Evolutionary conservation across 2,797 vertebrate species (phyloP).

Genomic region (Acropternis orthonyx): DNA sequence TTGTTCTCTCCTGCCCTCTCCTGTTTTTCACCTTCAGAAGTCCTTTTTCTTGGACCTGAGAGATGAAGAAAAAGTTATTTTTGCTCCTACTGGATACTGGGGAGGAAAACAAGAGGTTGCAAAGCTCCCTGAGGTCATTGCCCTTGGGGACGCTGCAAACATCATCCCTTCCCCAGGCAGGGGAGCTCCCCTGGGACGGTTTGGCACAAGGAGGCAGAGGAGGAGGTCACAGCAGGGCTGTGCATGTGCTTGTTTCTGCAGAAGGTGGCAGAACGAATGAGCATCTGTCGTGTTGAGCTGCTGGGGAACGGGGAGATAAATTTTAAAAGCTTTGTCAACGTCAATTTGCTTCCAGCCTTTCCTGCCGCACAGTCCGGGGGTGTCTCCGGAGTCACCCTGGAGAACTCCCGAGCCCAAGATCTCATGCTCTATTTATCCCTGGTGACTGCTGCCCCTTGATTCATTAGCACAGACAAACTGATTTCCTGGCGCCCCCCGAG

Average conservation of each 20-base stretch:
- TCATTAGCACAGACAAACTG: neutral
- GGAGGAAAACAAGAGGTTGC: fast-evolving
- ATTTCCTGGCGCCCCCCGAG: neutral
- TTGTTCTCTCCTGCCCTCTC: neutral
- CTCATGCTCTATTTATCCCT: slow-evolving; percentile 55
- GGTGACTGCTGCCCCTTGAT: neutral
- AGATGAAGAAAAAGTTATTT: neutral
- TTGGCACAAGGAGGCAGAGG: neutral
- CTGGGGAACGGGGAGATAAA: neutral
- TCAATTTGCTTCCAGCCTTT: neutral
- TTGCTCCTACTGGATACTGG: neutral
- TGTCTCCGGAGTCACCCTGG: neutral
- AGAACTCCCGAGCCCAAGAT: neutral
- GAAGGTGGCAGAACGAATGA: neutral
- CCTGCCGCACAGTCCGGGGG: neutral
- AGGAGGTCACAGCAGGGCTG: neutral
- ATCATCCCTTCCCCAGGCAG: too few relatives aligned
- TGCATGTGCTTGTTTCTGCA: neutral
- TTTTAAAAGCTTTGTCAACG: slow-evolving; percentile 12
- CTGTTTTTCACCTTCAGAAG: neutral
- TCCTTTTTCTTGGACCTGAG: neutral
- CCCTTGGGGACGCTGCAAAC: neutral
- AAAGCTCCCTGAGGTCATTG: fast-evolving
- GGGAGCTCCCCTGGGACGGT: neutral
- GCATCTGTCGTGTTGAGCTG: neutral